Evolutionary conservation across 2,113 vertebrate genomes (phyloP), one percentile per base, ranked within the genome.

Genomic region (Gasterosteus nipponicus): DNA sequence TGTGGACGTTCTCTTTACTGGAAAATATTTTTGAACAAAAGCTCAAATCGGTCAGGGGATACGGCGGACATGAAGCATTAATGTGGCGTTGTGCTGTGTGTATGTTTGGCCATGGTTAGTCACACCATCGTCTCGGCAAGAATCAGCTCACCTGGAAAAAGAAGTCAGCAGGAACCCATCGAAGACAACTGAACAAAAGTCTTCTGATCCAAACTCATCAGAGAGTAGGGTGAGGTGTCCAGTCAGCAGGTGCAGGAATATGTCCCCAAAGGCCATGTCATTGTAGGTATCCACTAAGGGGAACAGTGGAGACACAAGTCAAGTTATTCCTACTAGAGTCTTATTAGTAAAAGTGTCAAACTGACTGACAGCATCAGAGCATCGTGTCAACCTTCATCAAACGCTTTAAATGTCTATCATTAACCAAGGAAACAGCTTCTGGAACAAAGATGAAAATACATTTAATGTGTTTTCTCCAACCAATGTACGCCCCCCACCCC

Each of bases 1-100:
- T 93, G 59, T 99, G 98, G 8, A 98, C 97, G 0, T 97, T 99
- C 90, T 99, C 98, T 90, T 98, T 99, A 87, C 98, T 99, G 94
- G 10, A 78, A 91, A 18, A 68, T 0, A 62, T 69, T 71, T 71
- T 2, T 77, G 18, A 26, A 66, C n/a, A 71, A 2, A 73, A 33
- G 70, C 7, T 42, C 2, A 15, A 39, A 31, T 16, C 0, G 1
- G 51, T 78, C n/a, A 69, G 11, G 12, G 31, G 59, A 80, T 42
- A 26, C 0, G 29, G 12, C 0, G 4, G n/a, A 72, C 47, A 51
- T 3, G n/a, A 1, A 39, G 9, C 1, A 57, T 31, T 8, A 35
- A 35, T n/a, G 9, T 8, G 49, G 5, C 6, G 6, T 38, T 5
- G 5, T 38, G 35, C 35, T 38, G 35, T 38, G 35, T 5, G 35